Evolutionary conservation across 2,113 vertebrate species (phyloP).

Genomic region (Sminthopsis crassicaudata): DNA sequence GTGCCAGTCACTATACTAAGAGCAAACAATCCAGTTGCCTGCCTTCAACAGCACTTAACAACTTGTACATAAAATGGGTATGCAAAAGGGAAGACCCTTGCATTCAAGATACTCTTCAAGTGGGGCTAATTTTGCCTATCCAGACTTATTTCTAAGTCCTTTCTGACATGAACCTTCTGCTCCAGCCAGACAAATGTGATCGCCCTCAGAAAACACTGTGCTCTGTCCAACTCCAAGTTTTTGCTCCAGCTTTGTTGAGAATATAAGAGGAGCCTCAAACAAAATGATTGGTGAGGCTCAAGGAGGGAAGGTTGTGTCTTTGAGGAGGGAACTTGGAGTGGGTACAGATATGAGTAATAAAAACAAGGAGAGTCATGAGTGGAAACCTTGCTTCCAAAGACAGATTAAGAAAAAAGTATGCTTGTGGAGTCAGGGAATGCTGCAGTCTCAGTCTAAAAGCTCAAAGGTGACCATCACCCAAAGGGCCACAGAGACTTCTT

Average conservation of each 20-base stretch:
- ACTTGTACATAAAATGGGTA: neutral
- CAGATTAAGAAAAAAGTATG: slow-evolving; percentile 39
- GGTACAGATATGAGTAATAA: neutral
- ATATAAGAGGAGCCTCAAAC: neutral
- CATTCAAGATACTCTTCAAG: neutral
- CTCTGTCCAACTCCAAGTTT: neutral
- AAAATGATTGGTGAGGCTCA: neutral
- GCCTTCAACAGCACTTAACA: neutral
- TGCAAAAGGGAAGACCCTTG: neutral
- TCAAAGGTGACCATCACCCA: neutral
- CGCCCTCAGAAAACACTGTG: neutral
- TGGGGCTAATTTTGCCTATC: neutral
- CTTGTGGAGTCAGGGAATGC: neutral
- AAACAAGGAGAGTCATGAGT: slow-evolving; percentile 7
- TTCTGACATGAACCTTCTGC: neutral
- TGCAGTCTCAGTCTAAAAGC: neutral
- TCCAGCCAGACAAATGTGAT: neutral
- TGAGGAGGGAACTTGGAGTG: neutral
- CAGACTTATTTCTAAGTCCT: neutral
- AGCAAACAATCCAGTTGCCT: neutral
- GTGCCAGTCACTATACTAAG: neutral
- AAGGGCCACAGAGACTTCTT: neutral
- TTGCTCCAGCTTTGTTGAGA: neutral
- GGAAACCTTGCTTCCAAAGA: slow-evolving; percentile 34
- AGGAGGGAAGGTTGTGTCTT: neutral